Evolutionary conservation across 2,113 vertebrate species (phyloP).

Genomic region (Siniperca chuatsi): DNA sequence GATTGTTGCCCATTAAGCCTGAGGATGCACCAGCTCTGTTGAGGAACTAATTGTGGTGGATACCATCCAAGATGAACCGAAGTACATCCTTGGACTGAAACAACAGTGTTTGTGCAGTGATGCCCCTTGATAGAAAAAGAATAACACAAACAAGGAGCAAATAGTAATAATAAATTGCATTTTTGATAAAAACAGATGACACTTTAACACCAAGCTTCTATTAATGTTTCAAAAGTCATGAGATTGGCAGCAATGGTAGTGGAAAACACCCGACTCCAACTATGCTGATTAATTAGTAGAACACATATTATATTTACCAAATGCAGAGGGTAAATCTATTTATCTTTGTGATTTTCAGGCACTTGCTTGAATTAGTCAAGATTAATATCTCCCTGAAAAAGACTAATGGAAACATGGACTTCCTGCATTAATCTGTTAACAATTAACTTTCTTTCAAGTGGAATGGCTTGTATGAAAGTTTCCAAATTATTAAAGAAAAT

Average conservation of each 20-base stretch:
- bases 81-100: constrained; percentile 67
- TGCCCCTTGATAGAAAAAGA: constrained; percentile 51
- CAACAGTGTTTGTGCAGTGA: constrained; percentile 58
- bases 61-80: constrained; percentile 69
- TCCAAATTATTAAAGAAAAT: constrained; percentile 3
- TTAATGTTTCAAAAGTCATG: background rate
- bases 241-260: background rate
- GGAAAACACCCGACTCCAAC: background rate
- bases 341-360: background rate
- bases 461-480: background rate
- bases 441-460: background rate
- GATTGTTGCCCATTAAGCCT: constrained; percentile 79
- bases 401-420: background rate
- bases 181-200: background rate
- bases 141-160: background rate
- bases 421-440: background rate
- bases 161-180: background rate
- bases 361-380: constrained; percentile 1
- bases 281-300: constrained; percentile 7
- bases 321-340: background rate
- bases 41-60: constrained; percentile 80
- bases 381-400: background rate
- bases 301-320: background rate
- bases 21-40: constrained; percentile 71
- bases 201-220: background rate